Evolutionary conservation across 2,888 invertebrate genomes (phyloP).

Genomic region (Ectemnius lituratus): DNA sequence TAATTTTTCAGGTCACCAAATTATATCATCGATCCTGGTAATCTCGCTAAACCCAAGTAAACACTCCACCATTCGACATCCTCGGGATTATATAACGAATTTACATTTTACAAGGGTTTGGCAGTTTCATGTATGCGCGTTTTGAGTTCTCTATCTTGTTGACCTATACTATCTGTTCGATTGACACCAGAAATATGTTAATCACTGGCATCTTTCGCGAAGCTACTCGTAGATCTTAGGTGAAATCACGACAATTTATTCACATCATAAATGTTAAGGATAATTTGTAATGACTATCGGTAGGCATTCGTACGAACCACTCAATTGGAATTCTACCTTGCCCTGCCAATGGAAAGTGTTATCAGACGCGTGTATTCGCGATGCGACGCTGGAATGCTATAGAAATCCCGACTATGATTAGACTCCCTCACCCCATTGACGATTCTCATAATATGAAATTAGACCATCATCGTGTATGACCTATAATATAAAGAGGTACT

Average conservation of each 20-base stretch:
- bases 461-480: no score
- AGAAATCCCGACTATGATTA: not conserved
- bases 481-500: no score
- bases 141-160: constrained; percentile 28
- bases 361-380: not conserved
- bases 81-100: constrained; percentile 5
- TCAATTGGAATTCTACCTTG: not conserved
- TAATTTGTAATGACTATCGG: not conserved
- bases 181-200: not conserved
- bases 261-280: not conserved
- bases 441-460: no score
- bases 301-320: not conserved
- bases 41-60: not conserved
- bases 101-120: constrained; percentile 10
- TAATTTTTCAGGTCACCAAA: not conserved
- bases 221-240: not conserved
- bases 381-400: not conserved
- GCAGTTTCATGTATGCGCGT: constrained; percentile 8
- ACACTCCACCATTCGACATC: not conserved
- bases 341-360: constrained; percentile 2
- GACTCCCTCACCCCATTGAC: no score
- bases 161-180: no score
- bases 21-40: constrained; percentile 26
- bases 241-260: constrained; percentile 17
- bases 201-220: not conserved